Evolutionary conservation across 2,888 invertebrate species (phyloP), one percentile per base, ranked within the genome.

Genomic region (Euzophera pinguis): DNA sequence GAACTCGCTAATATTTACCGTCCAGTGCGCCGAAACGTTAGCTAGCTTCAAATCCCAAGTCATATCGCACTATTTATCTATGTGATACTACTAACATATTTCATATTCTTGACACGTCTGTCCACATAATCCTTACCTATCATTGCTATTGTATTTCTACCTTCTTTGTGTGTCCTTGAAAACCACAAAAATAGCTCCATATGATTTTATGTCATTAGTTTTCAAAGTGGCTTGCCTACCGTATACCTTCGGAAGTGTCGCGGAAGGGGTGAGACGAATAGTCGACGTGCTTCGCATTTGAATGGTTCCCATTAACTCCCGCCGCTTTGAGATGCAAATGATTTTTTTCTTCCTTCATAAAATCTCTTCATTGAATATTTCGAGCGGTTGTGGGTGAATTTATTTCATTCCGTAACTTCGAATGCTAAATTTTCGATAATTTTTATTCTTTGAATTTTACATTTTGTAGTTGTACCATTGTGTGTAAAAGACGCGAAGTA

Each of bases 321-420:
- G 69, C 75, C 69, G 83, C 87, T 84, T 89, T 89, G 88, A 89
- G 70, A 89, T 89, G 89, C 81, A 89, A 89, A 89, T 89, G 67
- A 75, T 71, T 73, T 72, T 81, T 83, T 85, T 78, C 81, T 39
- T 37, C 78, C 50, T 42, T 48, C 48, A 29, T 43, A 16, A 45
- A 45, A 45, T 45, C 39, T 50, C 39, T 39, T 49, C 39, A 49
- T 49, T 49, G 49, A 49, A 49, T 49, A 49, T 49, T 49, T 49
- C n/a, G 49, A 49, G 78, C 71, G 73, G 70, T 78, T 73, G 77
- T 69, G 78, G 75, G 70, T 73, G 78, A 82, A 80, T 85, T 84
- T 83, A 80, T 85, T 83, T 77, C 71, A 68, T 66, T 61, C 61
- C 61, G 64, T 32, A 63, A 65, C 62, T 73, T 70, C 67, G 71